phyloP scores from a whole-genome alignment of 92 coral and sea anemone species.

The Bergia sp. region DNA sequence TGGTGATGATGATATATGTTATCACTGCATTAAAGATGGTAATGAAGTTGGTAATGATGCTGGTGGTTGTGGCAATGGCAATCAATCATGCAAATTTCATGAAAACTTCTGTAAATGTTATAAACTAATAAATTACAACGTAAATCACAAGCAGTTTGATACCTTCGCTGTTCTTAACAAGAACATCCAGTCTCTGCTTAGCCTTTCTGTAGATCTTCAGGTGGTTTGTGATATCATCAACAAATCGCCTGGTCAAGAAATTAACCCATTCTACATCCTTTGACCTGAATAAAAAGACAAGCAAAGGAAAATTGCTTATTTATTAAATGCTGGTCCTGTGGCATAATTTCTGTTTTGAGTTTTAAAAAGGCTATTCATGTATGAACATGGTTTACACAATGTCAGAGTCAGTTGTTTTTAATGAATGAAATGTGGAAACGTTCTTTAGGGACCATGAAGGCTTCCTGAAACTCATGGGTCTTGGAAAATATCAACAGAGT shows the following conservation, averaged over 20 bases:
- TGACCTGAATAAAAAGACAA: conserved; percentile 57
- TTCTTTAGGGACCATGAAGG: too few species aligned
- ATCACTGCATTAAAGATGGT: background rate
- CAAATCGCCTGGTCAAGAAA: conserved; percentile 91
- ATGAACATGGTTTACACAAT: too few species aligned
- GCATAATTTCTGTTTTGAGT: too few species aligned
- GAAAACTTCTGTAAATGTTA: too few species aligned
- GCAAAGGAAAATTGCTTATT: background rate
- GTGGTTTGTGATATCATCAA: conserved; percentile 94
- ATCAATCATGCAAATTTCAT: too few species aligned
- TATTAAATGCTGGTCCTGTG: background rate
- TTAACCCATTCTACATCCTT: conserved; percentile 99
- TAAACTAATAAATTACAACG: too few species aligned
- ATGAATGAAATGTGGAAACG: too few species aligned
- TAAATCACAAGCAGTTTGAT: background rate
- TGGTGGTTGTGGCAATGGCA: background rate
- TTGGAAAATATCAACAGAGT: too few species aligned
- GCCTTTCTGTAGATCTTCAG: conserved; percentile 87
- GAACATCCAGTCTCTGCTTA: conserved; percentile 74
- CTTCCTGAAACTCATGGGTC: too few species aligned
- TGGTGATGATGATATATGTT: too few species aligned
- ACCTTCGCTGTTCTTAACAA: conserved; percentile 59
- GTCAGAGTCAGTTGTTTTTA: too few species aligned
- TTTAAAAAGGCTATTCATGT: too few species aligned
- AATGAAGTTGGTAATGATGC: background rate